phyloP scores from a whole-genome alignment of 2,888 invertebrate species.

The Xanthorhoe designata region DNA sequence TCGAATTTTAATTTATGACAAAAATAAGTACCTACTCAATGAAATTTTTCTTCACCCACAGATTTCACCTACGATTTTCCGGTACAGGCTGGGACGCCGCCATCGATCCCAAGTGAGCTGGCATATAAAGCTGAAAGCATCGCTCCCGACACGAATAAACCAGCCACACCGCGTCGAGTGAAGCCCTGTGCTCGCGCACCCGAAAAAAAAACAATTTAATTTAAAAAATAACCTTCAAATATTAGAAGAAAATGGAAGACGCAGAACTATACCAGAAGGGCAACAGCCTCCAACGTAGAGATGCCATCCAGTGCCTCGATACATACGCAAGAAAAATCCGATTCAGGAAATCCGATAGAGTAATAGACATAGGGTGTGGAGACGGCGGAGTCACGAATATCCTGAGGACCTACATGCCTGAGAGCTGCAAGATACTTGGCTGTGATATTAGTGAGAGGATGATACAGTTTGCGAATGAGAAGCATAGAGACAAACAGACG shows the following conservation, averaged over 20 bases:
- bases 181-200: slow-evolving; percentile 65
- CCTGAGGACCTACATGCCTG: slow-evolving; percentile 87
- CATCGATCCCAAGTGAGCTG: slow-evolving; percentile 49
- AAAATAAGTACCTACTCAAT: background rate
- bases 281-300: slow-evolving; percentile 88
- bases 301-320: slow-evolving; percentile 85
- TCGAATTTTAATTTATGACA: too few species aligned
- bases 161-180: slow-evolving; percentile 70
- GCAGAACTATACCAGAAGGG: slow-evolving; percentile 89
- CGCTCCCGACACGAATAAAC: slow-evolving; percentile 64
- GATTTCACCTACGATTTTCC: slow-evolving; percentile 8
- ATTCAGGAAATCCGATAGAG: slow-evolving; percentile 81
- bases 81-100: slow-evolving; percentile 22
- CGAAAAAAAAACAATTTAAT: slow-evolving; percentile 32
- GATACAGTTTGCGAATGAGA: slow-evolving; percentile 88
- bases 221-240: slow-evolving; percentile 39
- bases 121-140: slow-evolving; percentile 73
- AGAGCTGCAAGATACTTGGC: slow-evolving; percentile 82
- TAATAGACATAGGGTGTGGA: slow-evolving; percentile 91
- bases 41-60: slow-evolving; percentile 10
- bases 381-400: slow-evolving; percentile 88
- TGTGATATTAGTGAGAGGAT: slow-evolving; percentile 90
- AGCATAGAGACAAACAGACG: slow-evolving; percentile 74
- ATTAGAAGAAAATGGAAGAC: slow-evolving; percentile 77
- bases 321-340: slow-evolving; percentile 86